Evolutionary conservation across 2,888 invertebrate species (phyloP).

Genomic region (Chymomyza amoena): DNA sequence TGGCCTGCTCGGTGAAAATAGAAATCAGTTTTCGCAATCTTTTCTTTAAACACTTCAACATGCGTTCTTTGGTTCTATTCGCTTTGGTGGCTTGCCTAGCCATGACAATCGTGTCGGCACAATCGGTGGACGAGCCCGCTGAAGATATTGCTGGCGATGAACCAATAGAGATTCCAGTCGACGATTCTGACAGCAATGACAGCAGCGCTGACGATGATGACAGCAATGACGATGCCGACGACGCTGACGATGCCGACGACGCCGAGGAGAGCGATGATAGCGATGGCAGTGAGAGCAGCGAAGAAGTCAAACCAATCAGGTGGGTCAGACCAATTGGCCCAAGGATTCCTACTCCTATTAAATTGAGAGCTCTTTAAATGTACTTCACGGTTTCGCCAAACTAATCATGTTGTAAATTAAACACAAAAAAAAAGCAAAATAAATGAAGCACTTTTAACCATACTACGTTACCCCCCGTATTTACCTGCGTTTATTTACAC

Average conservation of each 20-base stretch:
- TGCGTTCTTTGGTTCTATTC: slow-evolving; percentile 31
- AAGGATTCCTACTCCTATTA: neutral
- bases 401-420: neutral
- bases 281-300: neutral
- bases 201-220: neutral
- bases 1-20: neutral
- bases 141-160: neutral
- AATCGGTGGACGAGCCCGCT: slow-evolving; percentile 4
- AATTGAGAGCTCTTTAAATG: neutral
- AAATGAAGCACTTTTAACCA: slow-evolving; percentile 1
- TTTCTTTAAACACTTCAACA: slow-evolving; percentile 16
- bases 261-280: neutral
- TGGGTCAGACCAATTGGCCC: neutral
- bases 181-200: neutral
- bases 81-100: slow-evolving; percentile 33
- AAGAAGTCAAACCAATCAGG: neutral
- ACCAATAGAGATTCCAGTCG: neutral
- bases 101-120: slow-evolving; percentile 25
- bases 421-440: neutral
- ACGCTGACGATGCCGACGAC: neutral
- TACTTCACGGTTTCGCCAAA: neutral
- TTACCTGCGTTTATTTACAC: neutral
- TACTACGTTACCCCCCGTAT: neutral
- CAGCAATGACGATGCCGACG: neutral
- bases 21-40: slow-evolving; percentile 17